Evolutionary conservation across 2,888 invertebrate genomes (phyloP), one percentile per base, ranked within the genome.

Genomic region (Lasioglossum malachurum): DNA sequence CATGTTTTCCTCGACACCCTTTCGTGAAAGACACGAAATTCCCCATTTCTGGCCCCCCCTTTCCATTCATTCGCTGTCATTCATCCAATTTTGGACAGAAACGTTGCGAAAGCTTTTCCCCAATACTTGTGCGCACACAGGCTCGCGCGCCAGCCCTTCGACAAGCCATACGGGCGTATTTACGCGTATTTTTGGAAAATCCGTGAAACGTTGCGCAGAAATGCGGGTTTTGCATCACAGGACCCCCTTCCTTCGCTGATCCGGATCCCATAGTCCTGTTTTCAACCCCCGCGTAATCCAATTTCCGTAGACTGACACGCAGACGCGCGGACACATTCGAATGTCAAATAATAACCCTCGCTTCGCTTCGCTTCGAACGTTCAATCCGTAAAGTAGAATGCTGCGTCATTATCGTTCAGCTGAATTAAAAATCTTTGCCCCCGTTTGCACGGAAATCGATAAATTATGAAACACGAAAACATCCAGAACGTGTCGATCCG

Each of bases 111-210:
- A 88, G 89, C 86, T 91, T 92, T 93, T 92, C 92, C 92, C 92
- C 71, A 53, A 84, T 77, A 89, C 93, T 93, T 89, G 74, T 14
- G 44, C 73, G 12, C 57, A 8, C 57, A n/a, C 41, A 5, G 44
- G 31, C 19, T 14, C 35, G 19, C 19, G 0, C 31, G 2, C 1
- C 67, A 12, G 38, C 38, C 38, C 71, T n/a, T 12, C 71, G 41
- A 41, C 49, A 46, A 49, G 53, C 78, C 94, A 95, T 95, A 95
- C 95, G 95, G 95, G 94, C 90, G 92, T 94, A 95, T 95, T 95
- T 95, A 94, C 93, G 90, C 87, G 90, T 93, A 92, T 94, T 94
- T 94, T 93, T 92, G 88, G 90, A 89, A 93, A 94, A 94, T 94
- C 94, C 92, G 93, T 93, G 94, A 91, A 92, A 92, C 86, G 92